phyloP scores from a whole-genome alignment of 2,888 invertebrate genomes.

The Dryobota labecula region DNA sequence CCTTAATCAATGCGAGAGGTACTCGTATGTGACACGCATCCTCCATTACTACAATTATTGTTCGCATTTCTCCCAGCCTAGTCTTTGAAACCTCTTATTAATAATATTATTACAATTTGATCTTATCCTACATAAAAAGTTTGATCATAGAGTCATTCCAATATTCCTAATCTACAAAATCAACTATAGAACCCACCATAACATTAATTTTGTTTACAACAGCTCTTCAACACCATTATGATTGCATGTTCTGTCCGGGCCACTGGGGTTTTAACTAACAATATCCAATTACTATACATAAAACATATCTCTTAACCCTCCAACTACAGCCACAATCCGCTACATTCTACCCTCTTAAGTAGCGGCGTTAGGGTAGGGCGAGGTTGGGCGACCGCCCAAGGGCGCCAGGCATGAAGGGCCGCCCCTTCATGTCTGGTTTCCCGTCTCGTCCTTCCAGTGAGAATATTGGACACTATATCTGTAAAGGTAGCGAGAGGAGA shows the following conservation, averaged over 20 bases:
- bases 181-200: background rate
- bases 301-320: background rate
- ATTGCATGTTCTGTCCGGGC: background rate
- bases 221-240: background rate
- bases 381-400: too few relatives aligned
- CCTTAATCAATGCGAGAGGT: conserved; percentile 60
- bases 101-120: background rate
- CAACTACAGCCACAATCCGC: conserved; percentile 3
- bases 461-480: too few relatives aligned
- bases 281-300: background rate
- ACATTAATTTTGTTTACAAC: background rate
- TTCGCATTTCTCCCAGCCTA: conserved; percentile 67
- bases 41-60: conserved; percentile 76
- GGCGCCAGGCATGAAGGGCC: too few relatives aligned
- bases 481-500: too few relatives aligned
- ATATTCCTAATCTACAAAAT: background rate
- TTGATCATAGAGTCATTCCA: background rate
- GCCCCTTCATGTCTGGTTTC: too few relatives aligned
- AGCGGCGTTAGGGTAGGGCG: too few relatives aligned
- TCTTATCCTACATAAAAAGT: background rate
- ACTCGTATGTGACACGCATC: conserved; percentile 61
- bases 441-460: too few relatives aligned
- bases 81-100: background rate
- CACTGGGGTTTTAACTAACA: background rate
- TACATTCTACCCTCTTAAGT: conserved; percentile 9